Base-by-base conservation (phyloP, 2,888 invertebrate genomes). In the Dynastes grantii region DNA sequence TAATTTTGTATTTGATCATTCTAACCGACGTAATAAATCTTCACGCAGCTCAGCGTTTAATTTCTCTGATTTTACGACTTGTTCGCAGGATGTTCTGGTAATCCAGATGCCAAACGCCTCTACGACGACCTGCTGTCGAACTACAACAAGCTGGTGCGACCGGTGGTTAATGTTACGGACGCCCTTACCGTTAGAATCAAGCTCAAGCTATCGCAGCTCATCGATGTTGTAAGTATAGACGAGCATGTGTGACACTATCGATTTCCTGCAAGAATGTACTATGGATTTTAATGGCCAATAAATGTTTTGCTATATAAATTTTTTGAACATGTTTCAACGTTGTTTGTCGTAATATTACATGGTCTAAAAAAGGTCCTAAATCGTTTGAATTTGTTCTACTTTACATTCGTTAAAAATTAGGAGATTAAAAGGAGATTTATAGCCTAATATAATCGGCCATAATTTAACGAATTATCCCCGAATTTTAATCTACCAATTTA, bases 121-220 rank as follows among this genome's bases (percentile, higher is more conserved):
- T 96, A 96, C 91, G 95, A 96, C 90, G 95, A 96, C 90, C 92
- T 96, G 83, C 91, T 96, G 84, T 94, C 94, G 87, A 95, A 95
- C 89, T 96, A 96, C 91, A 96, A 96, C 91, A 96, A 96, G 90
- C 91, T 96, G 88, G 95, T 96, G 83, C 92, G 96, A 82, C 96
- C 96, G 76, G 96, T 96, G 84, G 94, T 95, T 87, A 96, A 96
- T 90, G 95, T 95, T 85, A 93, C 94, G 81, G 95, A 96, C 89
- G 95, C 95, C 78, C 92, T 96, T 85, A 94, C 94, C 76, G 96
- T 96, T 88, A 94, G 93, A 89, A 95, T 96, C 89, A 96, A 96
- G 89, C 92, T 96, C 87, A 95, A 96, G 89, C 91, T 96, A 82
- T 96, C 96, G 71, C 96, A 96, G 90, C 93, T 96, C 89, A 96